Evolutionary conservation across 1,140 invertebrate species (phyloP), one percentile per base, ranked within the genome.

Genomic region (Sarcophaga peregrina): DNA sequence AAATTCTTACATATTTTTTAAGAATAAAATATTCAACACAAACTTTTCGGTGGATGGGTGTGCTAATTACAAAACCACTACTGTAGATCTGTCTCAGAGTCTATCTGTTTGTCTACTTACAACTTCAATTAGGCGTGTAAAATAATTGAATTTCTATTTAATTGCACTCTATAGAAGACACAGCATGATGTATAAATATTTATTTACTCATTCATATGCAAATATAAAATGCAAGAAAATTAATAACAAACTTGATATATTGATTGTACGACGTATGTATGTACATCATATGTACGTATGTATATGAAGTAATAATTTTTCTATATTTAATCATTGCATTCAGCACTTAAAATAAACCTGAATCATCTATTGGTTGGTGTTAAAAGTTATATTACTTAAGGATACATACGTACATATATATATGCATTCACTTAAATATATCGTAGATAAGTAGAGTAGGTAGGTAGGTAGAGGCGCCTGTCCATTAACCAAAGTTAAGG

Each of bases 71-170:
- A 58, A 58, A 3, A n/a, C 13, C 54, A 58, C n/a, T 58, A n/a
- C 15, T 58, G 13, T n/a, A 58, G 54, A 1, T 4, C 13, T 7
- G 10, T 58, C 13, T 58, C 1, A n/a, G 13, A 8, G 7, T 17
- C 17, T 25, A 6, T 68, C 62, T 5, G 17, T 68, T n/a, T 8
- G 62, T 68, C 62, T n/a, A 20, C 62, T 68, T 68, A 8, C 62
- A 58, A 68, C 62, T 68, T 68, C 17, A 68, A 68, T 20, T 17
- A 25, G 17, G 62, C 62, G 62, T 68, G 20, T 68, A 68, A 68
- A 58, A 68, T 68, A 20, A 68, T 68, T 58, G 13, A 58, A 58
- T n/a, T 58, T 7, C 15, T 58, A 58, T 58, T 58, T 58, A 37
- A 37, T 37, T 37, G n/a, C n/a, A 58, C n/a, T n/a, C n/a, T 58